These are phyloP conservation scores for Stigmatopora argus DNA, from an alignment of 2,113 vertebrate species.

Conservation along the genomic window DNA sequence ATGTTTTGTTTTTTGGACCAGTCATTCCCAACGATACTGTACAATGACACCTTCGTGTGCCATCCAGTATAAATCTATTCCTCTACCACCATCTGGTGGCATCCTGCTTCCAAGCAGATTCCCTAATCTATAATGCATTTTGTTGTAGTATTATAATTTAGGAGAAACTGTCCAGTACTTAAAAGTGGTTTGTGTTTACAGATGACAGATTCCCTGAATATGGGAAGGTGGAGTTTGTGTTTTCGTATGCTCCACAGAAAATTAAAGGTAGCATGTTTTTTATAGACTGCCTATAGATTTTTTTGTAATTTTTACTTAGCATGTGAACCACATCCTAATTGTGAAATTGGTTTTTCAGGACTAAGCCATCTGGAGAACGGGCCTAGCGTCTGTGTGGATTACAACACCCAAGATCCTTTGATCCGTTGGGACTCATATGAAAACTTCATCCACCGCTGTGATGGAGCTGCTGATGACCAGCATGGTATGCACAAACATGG, in stretches of 20 bases:
- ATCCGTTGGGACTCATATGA: constrained; percentile 96
- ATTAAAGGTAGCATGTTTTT: constrained; percentile 79
- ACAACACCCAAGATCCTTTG: constrained; percentile 88
- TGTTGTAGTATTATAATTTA: background rate
- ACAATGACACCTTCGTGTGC: no score
- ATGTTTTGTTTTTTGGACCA: no score
- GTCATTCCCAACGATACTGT: no score
- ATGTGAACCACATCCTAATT: constrained; percentile 7
- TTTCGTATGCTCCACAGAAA: constrained; percentile 92
- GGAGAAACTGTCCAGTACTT: background rate
- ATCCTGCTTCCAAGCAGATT: background rate
- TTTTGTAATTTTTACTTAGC: background rate
- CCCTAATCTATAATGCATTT: background rate
- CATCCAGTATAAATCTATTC: background rate
- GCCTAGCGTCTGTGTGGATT: constrained; percentile 90
- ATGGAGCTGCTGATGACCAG: constrained; percentile 75
- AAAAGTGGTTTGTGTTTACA: constrained; percentile 17
- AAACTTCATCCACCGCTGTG: constrained; percentile 76
- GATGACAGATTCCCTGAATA: constrained; percentile 85
- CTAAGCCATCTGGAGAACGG: constrained; percentile 91
- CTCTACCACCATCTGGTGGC: background rate
- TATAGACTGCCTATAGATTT: background rate
- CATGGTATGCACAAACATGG: constrained; percentile 29
- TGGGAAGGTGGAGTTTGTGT: constrained; percentile 95
- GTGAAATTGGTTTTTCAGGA: constrained; percentile 61